A percentile compares a stretch with the other conserved stretches of the same genome.
Conservation (phyloP, 2,797 vertebrate genomes). For the Eospalax fontanierii region DNA sequence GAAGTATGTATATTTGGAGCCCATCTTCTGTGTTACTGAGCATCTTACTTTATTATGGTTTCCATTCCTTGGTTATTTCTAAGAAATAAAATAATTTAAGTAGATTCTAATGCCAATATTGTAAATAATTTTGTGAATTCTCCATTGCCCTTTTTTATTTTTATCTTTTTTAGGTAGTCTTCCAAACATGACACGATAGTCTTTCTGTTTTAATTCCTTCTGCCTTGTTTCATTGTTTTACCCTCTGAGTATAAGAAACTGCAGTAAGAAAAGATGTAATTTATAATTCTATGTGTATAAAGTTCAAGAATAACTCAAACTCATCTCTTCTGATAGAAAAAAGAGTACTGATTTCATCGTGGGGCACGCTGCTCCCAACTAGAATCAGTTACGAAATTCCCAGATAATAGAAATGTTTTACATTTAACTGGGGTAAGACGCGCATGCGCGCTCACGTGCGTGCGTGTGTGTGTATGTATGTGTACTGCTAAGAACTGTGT, state of each 20-base stretch:
- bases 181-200: not conserved
- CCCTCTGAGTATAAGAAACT: not conserved
- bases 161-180: not conserved
- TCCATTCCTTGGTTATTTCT: not conserved
- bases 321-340: not conserved
- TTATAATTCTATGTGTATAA: not conserved
- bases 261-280: not conserved
- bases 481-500: not conserved
- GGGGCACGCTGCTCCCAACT: not conserved
- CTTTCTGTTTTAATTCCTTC: not conserved
- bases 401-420: not conserved
- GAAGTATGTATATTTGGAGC: too few relatives aligned
- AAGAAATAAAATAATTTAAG: not conserved
- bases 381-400: not conserved
- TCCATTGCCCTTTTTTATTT: too few relatives aligned
- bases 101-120: not conserved
- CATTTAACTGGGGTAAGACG: not conserved
- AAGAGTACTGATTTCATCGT: not conserved
- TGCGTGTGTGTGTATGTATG: rapidly evolving
- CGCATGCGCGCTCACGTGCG: rapidly evolving
- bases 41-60: not conserved
- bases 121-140: not conserved
- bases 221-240: not conserved
- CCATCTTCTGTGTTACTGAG: too few relatives aligned
- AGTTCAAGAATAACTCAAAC: not conserved